Conservation (phyloP, 2,797 vertebrate species). For the Crocidura indochinensis region DNA sequence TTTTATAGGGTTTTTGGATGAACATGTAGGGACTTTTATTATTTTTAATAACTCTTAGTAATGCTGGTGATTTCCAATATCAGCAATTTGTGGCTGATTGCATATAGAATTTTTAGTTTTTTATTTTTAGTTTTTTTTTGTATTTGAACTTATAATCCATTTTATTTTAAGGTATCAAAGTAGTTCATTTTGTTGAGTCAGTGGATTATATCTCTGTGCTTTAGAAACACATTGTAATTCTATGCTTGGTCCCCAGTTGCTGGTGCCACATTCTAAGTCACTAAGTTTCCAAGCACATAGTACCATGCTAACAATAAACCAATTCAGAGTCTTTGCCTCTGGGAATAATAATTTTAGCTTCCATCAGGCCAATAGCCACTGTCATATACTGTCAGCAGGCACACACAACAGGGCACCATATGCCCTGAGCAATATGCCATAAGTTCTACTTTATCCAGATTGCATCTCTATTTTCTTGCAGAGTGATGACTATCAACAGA, state of each 20-base stretch:
- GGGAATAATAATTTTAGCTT: not conserved
- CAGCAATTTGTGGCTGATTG: not conserved
- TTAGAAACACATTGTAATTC: not conserved
- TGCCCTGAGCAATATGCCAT: not conserved
- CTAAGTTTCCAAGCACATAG: not conserved
- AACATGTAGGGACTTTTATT: not conserved
- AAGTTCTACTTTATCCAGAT: not conserved
- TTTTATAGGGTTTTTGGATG: not conserved
- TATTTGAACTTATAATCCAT: not conserved
- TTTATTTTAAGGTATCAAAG: not conserved
- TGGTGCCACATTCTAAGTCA: not conserved
- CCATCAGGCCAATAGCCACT: too few relatives aligned
- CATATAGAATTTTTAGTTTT: not conserved
- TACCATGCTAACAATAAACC: not conserved
- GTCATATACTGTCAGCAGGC: not conserved
- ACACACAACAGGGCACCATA: not conserved
- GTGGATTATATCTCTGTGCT: not conserved
- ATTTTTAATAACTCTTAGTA: not conserved
- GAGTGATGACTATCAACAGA: not conserved
- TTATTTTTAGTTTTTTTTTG: not conserved
- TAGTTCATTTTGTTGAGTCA: not conserved
- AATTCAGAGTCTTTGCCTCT: not conserved
- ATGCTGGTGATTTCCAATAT: slow-evolving; percentile 12
- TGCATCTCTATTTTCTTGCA: not conserved
- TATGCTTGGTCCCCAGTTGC: not conserved